These are phyloP conservation scores for Hofmannophila pseudospretella DNA, from an alignment of 2,888 invertebrate genomes.

Conservation along the genomic window DNA sequence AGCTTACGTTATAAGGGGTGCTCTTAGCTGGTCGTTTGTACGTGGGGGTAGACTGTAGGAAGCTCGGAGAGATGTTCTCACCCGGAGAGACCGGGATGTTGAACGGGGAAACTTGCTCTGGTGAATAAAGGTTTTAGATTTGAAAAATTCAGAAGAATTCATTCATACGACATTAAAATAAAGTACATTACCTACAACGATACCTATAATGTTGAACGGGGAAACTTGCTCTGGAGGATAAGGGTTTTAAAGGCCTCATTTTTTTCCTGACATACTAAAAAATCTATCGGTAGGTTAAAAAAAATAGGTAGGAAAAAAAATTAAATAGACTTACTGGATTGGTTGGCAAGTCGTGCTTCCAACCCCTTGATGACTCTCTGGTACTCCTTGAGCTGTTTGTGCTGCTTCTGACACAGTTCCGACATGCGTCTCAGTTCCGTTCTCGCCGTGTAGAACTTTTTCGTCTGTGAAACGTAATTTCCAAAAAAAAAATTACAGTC, in stretches of 20 bases:
- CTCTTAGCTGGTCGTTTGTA: conserved; percentile 64
- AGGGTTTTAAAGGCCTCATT: too few relatives aligned
- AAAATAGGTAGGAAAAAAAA: too few relatives aligned
- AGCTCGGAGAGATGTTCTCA: conserved; percentile 55
- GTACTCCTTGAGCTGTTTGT: conserved; percentile 59
- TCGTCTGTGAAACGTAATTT: too few relatives aligned
- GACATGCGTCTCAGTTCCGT: conserved; percentile 62
- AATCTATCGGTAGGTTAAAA: too few relatives aligned
- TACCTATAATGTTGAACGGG: conserved; percentile 64
- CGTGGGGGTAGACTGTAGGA: conserved; percentile 55
- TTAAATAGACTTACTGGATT: conserved; percentile 36
- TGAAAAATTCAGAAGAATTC: too few relatives aligned
- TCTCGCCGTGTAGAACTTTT: conserved; percentile 61
- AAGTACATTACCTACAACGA: too few relatives aligned
- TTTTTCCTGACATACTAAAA: too few relatives aligned
- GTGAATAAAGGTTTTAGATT: too few relatives aligned
- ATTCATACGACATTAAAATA: too few relatives aligned
- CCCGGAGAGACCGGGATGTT: conserved; percentile 61
- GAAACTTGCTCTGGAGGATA: conserved; percentile 60
- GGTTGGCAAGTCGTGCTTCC: conserved; percentile 44
- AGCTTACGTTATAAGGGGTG: conserved; percentile 62
- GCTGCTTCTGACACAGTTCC: conserved; percentile 62
- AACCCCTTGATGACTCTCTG: conserved; percentile 53
- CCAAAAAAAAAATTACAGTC: too few relatives aligned
- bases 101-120: conserved; percentile 62